Evolutionary conservation across 2,797 vertebrate genomes (phyloP).

Genomic region (Psittacula derbiana): DNA sequence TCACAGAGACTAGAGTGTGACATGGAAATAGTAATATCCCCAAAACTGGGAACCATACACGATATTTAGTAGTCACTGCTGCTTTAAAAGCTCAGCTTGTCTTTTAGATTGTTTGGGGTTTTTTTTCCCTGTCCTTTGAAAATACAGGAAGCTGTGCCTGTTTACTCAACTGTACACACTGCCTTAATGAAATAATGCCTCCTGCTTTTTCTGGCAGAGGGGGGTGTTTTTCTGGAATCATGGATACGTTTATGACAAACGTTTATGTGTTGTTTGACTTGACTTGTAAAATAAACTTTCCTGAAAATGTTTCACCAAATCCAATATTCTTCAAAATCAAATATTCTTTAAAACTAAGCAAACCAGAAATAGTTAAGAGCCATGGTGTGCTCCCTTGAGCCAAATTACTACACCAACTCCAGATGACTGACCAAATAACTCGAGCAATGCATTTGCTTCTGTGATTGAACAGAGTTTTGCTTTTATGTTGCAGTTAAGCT

Average conservation of each 20-base stretch:
- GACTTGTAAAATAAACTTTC: background rate
- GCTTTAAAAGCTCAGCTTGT: background rate
- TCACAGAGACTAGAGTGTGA: background rate
- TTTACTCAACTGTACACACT: background rate
- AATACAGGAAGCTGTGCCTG: background rate
- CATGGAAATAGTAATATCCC: background rate
- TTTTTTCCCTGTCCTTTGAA: background rate
- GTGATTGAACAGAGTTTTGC: background rate
- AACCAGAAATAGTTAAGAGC: background rate
- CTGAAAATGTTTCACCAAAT: background rate
- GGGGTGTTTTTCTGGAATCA: background rate
- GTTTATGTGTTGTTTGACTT: background rate
- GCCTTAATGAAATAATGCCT: background rate
- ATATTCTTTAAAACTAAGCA: background rate
- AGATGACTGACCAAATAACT: background rate
- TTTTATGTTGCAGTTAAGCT: background rate
- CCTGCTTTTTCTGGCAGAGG: background rate
- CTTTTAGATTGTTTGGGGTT: background rate
- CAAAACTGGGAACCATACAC: accelerated
- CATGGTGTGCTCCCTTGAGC: background rate
- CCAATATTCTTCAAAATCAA: background rate
- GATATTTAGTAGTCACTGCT: background rate
- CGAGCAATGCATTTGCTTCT: background rate
- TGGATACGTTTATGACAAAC: background rate
- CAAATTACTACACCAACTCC: background rate